Percentiles rank a stretch among this genome's conserved stretches.
These are phyloP conservation scores for Scalopus aquaticus DNA, from an alignment of 2,113 vertebrate genomes.

Conservation along the genomic window DNA sequence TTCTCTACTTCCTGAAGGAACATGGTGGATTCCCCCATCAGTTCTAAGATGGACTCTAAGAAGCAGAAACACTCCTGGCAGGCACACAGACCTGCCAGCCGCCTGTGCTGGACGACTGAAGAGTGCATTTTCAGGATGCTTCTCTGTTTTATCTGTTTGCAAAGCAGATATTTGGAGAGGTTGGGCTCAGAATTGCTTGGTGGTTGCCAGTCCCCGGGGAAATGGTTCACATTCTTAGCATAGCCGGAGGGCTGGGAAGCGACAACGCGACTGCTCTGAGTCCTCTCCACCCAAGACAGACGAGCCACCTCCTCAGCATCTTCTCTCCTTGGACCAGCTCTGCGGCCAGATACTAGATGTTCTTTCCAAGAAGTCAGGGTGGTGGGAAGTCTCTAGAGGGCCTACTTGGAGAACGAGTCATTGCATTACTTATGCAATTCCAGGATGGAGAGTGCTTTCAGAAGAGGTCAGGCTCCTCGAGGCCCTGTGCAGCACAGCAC, in stretches of 20 bases:
- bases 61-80: background rate
- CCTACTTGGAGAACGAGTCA: background rate
- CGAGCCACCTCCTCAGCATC: constrained; percentile 67
- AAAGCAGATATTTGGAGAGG: constrained; percentile 72
- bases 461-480: background rate
- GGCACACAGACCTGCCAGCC: background rate
- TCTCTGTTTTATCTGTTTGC: constrained; percentile 72
- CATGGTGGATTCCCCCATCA: background rate
- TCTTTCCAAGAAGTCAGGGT: constrained; percentile 60
- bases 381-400: background rate
- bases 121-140: constrained; percentile 74
- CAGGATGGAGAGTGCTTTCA: background rate
- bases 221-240: constrained; percentile 74
- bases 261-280: constrained; percentile 36
- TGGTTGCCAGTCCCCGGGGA: constrained; percentile 64
- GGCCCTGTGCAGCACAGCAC: background rate
- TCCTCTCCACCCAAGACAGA: constrained; percentile 62
- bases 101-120: constrained; percentile 10
- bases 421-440: background rate
- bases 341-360: background rate
- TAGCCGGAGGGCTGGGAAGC: constrained; percentile 60
- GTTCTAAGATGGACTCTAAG: background rate
- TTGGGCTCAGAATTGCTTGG: constrained; percentile 57
- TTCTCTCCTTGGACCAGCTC: constrained; percentile 35
- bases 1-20: background rate